Conservation (phyloP, 2,888 invertebrate species). For the Notodonta ziczac region DNA sequence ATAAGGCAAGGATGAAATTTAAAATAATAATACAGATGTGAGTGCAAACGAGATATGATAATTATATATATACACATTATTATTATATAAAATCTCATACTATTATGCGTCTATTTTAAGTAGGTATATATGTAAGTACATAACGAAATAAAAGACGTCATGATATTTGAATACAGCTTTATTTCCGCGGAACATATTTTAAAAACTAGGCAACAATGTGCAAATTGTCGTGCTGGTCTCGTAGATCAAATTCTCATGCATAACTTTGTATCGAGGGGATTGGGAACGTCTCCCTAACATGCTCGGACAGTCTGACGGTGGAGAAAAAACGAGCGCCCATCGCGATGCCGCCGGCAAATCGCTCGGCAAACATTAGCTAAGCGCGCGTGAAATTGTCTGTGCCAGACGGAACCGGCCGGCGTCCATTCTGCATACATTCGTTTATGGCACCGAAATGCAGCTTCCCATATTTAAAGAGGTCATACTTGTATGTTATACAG, state of each 20-base stretch:
- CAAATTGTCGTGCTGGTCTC: slow-evolving; percentile 16
- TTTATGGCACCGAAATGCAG: slow-evolving; percentile 47
- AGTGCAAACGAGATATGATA: no score
- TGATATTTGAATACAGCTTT: no score
- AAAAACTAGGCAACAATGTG: slow-evolving; percentile 1
- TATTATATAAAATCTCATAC: no score
- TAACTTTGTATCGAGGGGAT: slow-evolving; percentile 25
- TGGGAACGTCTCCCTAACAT: slow-evolving; percentile 39
- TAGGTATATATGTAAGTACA: no score
- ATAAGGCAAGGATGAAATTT: no score
- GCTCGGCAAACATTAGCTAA: slow-evolving; percentile 76
- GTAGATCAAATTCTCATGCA: slow-evolving; percentile 29
- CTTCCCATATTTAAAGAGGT: slow-evolving; percentile 46
- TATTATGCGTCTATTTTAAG: no score
- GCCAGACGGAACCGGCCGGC: slow-evolving; percentile 44
- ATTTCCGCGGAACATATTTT: background rate
- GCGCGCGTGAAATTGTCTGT: slow-evolving; percentile 77
- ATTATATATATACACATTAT: no score
- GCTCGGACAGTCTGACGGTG: slow-evolving; percentile 45
- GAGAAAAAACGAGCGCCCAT: slow-evolving; percentile 51
- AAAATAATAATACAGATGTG: no score
- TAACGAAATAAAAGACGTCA: background rate
- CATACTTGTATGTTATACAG: no score
- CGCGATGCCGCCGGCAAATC: slow-evolving; percentile 67
- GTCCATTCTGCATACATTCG: slow-evolving; percentile 61